Base-by-base conservation (phyloP, 2,888 invertebrate genomes). In the Doris montereyensis region DNA sequence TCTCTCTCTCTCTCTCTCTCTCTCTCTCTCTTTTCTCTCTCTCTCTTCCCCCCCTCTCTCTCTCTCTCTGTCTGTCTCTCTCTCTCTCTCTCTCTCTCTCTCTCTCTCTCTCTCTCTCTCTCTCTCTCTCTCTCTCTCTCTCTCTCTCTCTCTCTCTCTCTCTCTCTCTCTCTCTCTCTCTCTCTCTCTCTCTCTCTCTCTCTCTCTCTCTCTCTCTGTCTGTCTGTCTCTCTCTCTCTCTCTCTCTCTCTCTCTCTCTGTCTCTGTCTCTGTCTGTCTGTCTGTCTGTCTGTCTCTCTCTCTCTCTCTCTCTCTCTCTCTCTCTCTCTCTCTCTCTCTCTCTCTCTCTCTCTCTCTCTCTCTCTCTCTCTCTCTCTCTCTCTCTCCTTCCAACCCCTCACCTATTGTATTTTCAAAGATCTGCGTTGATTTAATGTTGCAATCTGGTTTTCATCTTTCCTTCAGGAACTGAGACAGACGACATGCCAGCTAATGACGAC, bases 101-200 rank as follows among this genome's bases (percentile, higher is more conserved):
- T 65, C 73, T 67, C 78, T 74, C 78, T 13, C 72, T 71, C 58
- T n/a, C 41, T 52, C 75, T 32, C 75, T 21, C 75, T 32, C 75
- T 57, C 77, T 41, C 71, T 28, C 60, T 52, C 77, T 57, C 70
- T 52, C 57, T 30, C 57, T 30, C 57, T 26, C 70, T n/a, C 21
- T 21, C 58, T n/a, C n/a, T 34, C 57, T 1, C 60, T 72, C 73
- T 73, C 67, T 30, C 60, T 62, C 74, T 41, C 67, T 34, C 67
- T 30, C 52, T 41, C 41, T 30, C 78, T 4, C 32, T 17, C 34
- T 17, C 73, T 41, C 5, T 41, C 52, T 41, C 5, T 41, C 52
- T 41, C 5, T 41, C 52, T 41, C 5, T 41, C 52, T 41, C 5
- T 41, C 52, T 41, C 5, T 41, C 52, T 41, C 5, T 41, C 52